Evolutionary conservation across 2,113 vertebrate genomes (phyloP).

Genomic region (Rallus limicola): DNA sequence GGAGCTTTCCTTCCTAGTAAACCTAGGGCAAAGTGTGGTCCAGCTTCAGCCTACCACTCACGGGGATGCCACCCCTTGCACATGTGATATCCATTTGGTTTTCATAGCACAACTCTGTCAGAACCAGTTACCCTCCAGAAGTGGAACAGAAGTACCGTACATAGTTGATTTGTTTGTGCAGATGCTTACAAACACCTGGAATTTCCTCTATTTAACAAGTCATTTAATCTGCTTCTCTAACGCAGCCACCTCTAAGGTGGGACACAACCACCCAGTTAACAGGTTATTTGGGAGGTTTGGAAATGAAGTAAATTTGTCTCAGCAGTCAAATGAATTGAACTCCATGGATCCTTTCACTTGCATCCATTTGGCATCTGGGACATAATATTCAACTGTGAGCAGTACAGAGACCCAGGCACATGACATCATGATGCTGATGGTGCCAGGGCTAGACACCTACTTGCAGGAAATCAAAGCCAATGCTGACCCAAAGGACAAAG

Average conservation of each 20-base stretch:
- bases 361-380: neutral
- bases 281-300: neutral
- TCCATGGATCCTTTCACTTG: neutral
- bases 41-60: neutral
- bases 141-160: neutral
- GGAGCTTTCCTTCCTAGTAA: neutral
- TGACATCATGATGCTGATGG: neutral
- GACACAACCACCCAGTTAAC: neutral
- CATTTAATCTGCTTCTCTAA: neutral
- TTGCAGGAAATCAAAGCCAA: neutral
- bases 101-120: neutral
- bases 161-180: neutral
- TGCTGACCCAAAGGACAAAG: neutral
- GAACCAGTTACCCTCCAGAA: neutral
- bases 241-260: neutral
- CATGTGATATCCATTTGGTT: neutral
- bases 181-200: neutral
- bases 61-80: neutral
- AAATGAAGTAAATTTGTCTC: neutral
- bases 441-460: neutral
- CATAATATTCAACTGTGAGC: neutral
- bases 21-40: conserved; percentile 14
- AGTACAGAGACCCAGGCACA: neutral
- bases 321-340: neutral
- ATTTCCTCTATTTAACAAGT: neutral